Conservation (phyloP, 2,888 invertebrate genomes). For the Latrodectus elegans region DNA sequence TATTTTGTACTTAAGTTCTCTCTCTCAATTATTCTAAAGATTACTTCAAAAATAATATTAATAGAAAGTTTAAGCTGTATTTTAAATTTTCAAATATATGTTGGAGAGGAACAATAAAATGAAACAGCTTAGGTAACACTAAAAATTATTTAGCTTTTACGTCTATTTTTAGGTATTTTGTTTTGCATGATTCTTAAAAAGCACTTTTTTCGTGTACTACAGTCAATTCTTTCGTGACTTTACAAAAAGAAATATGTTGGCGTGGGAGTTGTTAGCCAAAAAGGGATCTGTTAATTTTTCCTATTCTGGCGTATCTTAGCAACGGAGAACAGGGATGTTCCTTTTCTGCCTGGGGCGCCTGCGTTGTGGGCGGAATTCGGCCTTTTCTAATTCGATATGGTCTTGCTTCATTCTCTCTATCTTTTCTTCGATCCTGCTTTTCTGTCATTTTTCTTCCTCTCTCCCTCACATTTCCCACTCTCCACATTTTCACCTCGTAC, state of each 20-base stretch:
- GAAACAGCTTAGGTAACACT: no score
- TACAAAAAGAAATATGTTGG: not conserved
- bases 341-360: conserved; percentile 48
- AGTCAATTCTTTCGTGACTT: no score
- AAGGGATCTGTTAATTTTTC: conserved; percentile 20
- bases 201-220: no score
- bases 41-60: no score
- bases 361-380: conserved; percentile 45
- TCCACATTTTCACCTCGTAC: not conserved
- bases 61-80: no score
- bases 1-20: no score
- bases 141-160: no score
- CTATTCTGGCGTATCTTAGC: conserved; percentile 43
- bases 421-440: conserved; percentile 9
- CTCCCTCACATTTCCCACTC: not conserved
- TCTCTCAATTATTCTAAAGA: no score
- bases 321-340: conserved; percentile 14
- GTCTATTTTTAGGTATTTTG: no score
- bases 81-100: no score
- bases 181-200: no score
- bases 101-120: no score
- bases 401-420: conserved; percentile 20
- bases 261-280: not conserved
- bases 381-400: conserved; percentile 57
- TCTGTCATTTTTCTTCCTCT: not conserved